These are phyloP conservation scores for Anodontia alba DNA, from an alignment of 2,888 invertebrate species.

Conservation along the genomic window DNA sequence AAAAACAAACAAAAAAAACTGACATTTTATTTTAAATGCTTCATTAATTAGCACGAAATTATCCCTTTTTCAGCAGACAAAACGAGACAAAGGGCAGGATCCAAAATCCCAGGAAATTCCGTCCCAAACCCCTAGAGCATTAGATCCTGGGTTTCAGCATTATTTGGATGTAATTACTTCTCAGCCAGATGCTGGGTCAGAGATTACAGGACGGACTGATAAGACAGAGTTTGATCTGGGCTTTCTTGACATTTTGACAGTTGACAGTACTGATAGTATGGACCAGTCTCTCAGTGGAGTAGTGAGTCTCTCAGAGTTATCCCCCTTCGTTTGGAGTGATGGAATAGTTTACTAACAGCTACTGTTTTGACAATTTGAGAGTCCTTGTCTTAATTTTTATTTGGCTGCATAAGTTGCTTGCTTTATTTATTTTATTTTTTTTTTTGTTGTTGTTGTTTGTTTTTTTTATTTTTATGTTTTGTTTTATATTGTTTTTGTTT, in stretches of 20 bases:
- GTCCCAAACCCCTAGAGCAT: neutral
- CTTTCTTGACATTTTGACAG: constrained; percentile 60
- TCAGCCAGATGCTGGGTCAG: constrained; percentile 12
- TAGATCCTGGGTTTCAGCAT: constrained; percentile 19
- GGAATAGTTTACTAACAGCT: constrained; percentile 3
- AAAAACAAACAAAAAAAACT: no score
- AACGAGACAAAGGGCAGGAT: constrained; percentile 49
- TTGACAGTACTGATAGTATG: constrained; percentile 59
- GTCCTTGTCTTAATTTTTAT: neutral
- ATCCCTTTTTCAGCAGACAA: constrained; percentile 32
- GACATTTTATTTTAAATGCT: no score
- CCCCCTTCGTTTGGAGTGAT: constrained; percentile 10
- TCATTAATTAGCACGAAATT: neutral
- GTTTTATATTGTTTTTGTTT: no score
- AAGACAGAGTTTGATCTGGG: constrained; percentile 53
- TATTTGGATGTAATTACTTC: constrained; percentile 16
- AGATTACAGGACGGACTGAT: constrained; percentile 11
- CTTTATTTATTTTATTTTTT: neutral
- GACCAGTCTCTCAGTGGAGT: constrained; percentile 55
- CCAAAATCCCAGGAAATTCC: constrained; percentile 23
- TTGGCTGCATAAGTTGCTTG: no score
- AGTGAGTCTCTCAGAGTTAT: constrained; percentile 47
- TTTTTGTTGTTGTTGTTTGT: no score
- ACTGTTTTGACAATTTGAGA: neutral
- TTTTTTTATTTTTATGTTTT: no score